These are phyloP conservation scores for Ianthella basta DNA, from an alignment of 37 sponge, comb jelly and placozoan species.

Conservation along the genomic window DNA sequence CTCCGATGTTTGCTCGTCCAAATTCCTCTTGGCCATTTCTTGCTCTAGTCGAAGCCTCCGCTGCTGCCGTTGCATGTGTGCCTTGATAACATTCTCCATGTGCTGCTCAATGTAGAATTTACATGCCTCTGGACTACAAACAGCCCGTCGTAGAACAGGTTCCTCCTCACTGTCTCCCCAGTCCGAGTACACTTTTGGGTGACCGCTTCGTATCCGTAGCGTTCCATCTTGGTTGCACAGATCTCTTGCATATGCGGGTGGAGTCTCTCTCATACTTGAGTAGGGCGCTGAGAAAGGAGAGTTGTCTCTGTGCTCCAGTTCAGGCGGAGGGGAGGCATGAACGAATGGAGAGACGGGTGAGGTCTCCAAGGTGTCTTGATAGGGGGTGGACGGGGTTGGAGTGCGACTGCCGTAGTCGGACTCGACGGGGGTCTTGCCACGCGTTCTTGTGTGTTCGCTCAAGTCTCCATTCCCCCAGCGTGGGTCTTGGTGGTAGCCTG, in stretches of 20 bases:
- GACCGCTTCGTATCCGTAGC: not conserved
- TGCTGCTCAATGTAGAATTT: conserved; percentile 97
- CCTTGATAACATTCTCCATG: conserved; percentile 84
- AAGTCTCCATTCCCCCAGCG: no score
- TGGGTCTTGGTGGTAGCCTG: no score
- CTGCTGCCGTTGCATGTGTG: conserved; percentile 77
- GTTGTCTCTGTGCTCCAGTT: conserved; percentile 62
- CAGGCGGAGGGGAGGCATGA: conserved; percentile 79
- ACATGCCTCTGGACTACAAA: conserved; percentile 88
- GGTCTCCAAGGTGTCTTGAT: conserved; percentile 24
- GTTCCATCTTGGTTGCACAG: not conserved
- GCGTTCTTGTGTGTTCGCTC: not conserved
- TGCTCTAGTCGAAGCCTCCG: conserved; percentile 82
- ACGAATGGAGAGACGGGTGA: conserved; percentile 40
- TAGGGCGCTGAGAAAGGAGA: conserved; percentile 74
- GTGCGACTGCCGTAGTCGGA: conserved; percentile 58
- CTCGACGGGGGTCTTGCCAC: conserved; percentile 18
- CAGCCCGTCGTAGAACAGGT: conserved; percentile 47
- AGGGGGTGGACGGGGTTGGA: conserved; percentile 40
- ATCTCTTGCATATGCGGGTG: conserved; percentile 26
- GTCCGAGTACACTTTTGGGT: conserved; percentile 25
- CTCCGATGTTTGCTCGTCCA: conserved; percentile 80
- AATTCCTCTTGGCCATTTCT: conserved; percentile 86
- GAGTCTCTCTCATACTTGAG: conserved; percentile 24
- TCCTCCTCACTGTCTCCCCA: conserved; percentile 78